Base-by-base conservation (phyloP, 2,888 invertebrate species). In the Chaetogeoica ovagalla region DNA sequence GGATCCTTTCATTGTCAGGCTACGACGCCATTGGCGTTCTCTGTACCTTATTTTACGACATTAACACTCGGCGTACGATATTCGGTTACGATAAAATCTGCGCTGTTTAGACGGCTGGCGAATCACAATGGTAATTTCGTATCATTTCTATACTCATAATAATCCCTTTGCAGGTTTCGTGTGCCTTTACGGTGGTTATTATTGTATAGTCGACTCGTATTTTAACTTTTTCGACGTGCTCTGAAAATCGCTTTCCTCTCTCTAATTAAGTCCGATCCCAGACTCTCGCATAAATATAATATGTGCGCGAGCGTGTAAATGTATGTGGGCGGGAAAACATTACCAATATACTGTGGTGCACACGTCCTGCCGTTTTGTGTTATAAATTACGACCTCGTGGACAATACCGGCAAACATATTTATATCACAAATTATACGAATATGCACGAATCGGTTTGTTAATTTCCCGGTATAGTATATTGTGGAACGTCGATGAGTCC, bases 121-220 rank as follows among this genome's bases (percentile, higher is more conserved):
- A 77, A 69, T 76, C 62, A 19, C 37, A 77, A 77, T 62, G 77
- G 59, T 77, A 77, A 77, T 77, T 77, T 77, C 43, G 62, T 62
- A 62, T 30, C 37, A 69, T 48, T 55, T 77, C 30, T 37, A 77
- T 30, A 30, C 30, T 30, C 77, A 52, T 69, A 77, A 52, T 69
- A 77, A 77, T 70, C 77, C 77, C 55, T 57, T 21, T 39, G 30
- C 30, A 30, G 74, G 65, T 74, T 74, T 74, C 30, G 43, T n/a
- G 69, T 30, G 69, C 60, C 30, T 1, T 60, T 62, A 69, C 77
- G 68, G 68, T 30, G 30, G 1, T 1, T 30, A 30, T 68, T 52
- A 43, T n/a, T n/a, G n/a, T n/a, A n/a, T 69, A 69, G 68, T 69
- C 57, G 23, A 57, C n/a, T 11, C 11, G 48, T 30, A 30, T 48